phyloP scores from a whole-genome alignment of 1,140 invertebrate species.

The Bradynema listronoti region DNA sequence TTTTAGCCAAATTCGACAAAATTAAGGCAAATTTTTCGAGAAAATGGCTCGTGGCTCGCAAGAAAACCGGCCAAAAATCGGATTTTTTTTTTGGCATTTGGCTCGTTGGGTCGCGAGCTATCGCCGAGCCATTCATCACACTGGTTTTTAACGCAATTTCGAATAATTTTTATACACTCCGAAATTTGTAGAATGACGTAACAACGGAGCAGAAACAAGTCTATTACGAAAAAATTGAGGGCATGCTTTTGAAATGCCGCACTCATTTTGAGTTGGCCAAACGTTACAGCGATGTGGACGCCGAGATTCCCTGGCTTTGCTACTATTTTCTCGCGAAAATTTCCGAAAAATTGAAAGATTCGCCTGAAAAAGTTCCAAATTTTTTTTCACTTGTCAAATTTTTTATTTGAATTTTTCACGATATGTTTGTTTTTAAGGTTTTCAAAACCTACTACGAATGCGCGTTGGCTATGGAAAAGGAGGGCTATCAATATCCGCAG shows the following conservation, averaged over 20 bases:
- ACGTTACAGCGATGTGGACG: conserved; percentile 23
- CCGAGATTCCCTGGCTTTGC: conserved; percentile 30
- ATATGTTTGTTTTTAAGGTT: conserved; percentile 1
- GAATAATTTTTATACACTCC: no score
- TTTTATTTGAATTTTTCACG: neutral
- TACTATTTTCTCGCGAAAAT: conserved; percentile 37
- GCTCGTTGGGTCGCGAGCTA: no score
- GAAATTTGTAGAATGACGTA: no score
- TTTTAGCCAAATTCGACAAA: no score
- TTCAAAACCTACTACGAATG: conserved; percentile 26
- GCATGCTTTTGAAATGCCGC: conserved; percentile 21
- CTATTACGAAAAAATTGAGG: no score
- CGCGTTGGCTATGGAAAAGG: conserved; percentile 27
- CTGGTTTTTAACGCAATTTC: no score
- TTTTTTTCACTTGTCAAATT: neutral
- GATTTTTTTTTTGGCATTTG: no score
- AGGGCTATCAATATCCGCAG: conserved; percentile 27
- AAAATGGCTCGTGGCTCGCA: no score
- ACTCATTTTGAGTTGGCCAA: conserved; percentile 22
- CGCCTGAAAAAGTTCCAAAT: conserved; percentile 24
- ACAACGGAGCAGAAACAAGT: no score
- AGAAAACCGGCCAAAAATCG: no score
- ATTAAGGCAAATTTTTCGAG: no score
- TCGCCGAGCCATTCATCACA: no score
- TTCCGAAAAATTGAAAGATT: conserved; percentile 35